phyloP scores from a whole-genome alignment of 2,888 invertebrate genomes.

The Dione juno region DNA sequence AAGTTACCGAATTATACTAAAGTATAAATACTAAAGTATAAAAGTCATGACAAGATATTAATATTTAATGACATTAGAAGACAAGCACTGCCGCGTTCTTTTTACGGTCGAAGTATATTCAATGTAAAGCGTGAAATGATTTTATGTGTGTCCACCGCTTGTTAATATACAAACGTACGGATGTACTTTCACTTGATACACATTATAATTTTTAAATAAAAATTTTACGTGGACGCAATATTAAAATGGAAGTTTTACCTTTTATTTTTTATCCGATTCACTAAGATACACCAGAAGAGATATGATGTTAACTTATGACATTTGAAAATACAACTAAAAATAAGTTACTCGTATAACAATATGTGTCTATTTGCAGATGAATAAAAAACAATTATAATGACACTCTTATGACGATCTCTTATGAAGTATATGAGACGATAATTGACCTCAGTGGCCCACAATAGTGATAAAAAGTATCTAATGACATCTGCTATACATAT shows the following conservation, averaged over 20 bases:
- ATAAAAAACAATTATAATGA: not conserved
- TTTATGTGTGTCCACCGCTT: conserved; percentile 23
- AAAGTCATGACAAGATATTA: not conserved
- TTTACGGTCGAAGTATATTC: conserved; percentile 34
- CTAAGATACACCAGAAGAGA: conserved; percentile 1
- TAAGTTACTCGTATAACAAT: not conserved
- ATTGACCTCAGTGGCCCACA: conserved; percentile 64
- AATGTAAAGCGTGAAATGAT: conserved; percentile 34
- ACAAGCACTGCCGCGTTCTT: conserved; percentile 34
- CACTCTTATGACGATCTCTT: conserved; percentile 44
- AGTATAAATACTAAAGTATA: no score
- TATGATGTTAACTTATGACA: not conserved
- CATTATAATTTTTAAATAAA: conserved; percentile 21
- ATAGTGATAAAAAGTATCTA: conserved; percentile 60
- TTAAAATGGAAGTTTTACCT: conserved; percentile 6
- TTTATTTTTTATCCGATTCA: not conserved
- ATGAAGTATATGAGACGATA: conserved; percentile 65
- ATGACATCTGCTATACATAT: conserved; percentile 49
- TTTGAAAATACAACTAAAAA: not conserved
- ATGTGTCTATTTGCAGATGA: not conserved
- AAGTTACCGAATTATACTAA: not conserved
- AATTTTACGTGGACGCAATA: not conserved
- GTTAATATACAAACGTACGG: conserved; percentile 20
- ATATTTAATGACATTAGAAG: conserved; percentile 26
- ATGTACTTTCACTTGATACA: conserved; percentile 32